A percentile compares a stretch with the other conserved stretches of the same genome.
Evolutionary conservation across 2,797 vertebrate genomes (phyloP).

Genomic region (Hephaestus fuliginosus): DNA sequence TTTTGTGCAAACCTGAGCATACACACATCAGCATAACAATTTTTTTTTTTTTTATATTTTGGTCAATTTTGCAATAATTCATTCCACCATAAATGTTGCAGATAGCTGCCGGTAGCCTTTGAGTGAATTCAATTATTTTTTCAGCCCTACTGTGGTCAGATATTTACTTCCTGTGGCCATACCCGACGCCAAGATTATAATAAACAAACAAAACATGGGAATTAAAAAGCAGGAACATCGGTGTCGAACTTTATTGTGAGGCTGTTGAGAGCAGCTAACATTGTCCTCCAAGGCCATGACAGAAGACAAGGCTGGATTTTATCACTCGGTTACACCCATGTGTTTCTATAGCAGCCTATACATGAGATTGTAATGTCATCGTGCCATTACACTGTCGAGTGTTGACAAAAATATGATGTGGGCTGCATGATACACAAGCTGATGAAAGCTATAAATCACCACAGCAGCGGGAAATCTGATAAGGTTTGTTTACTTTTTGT

Average conservation of each 20-base stretch:
- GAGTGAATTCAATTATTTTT: too few relatives aligned
- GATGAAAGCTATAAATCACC: constrained; percentile 12
- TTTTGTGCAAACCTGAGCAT: too few relatives aligned
- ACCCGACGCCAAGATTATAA: neutral
- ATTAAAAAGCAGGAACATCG: neutral
- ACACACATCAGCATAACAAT: too few relatives aligned
- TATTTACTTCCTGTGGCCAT: neutral
- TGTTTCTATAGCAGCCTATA: too few relatives aligned
- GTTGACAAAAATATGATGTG: neutral
- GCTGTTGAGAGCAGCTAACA: neutral
- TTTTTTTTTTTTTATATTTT: too few relatives aligned
- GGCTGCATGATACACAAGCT: constrained; percentile 1
- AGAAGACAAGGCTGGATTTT: neutral
- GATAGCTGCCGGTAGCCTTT: too few relatives aligned
- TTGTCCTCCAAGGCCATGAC: constrained; percentile 15
- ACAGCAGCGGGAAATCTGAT: constrained; percentile 7
- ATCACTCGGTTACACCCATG: constrained; percentile 4
- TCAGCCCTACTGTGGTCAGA: neutral
- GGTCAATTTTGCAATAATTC: too few relatives aligned
- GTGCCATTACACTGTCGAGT: neutral
- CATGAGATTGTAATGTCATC: neutral
- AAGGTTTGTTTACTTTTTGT: neutral
- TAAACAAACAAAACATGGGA: neutral
- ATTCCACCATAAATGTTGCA: too few relatives aligned
- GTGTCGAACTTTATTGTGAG: constrained; percentile 1